phyloP scores from a whole-genome alignment of 37 sponge, comb jelly and placozoan genomes.

The Hormiphora californensis region DNA sequence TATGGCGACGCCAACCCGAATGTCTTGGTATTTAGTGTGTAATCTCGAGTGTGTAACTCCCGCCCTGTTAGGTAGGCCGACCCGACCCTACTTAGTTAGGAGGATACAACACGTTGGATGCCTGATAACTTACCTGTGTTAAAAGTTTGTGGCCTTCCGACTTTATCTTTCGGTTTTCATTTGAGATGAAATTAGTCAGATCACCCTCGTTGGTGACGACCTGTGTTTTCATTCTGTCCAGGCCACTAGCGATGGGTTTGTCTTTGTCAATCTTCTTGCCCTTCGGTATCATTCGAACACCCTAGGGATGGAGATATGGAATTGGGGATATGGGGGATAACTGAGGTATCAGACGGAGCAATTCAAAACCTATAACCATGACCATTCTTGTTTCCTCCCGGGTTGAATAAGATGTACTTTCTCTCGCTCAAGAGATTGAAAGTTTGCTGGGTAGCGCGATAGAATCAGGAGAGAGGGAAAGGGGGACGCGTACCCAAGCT shows the following conservation, averaged over 20 bases:
- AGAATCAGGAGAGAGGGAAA: too few relatives aligned
- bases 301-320: too few relatives aligned
- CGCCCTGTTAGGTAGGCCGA: neutral
- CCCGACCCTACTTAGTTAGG: too few relatives aligned
- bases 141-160: neutral
- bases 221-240: neutral
- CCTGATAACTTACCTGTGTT: neutral
- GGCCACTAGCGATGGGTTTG: neutral
- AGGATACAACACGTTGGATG: neutral
- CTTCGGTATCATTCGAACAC: neutral
- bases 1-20: neutral
- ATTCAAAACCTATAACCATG: too few relatives aligned
- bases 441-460: too few relatives aligned
- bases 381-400: too few relatives aligned
- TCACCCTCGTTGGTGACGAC: neutral
- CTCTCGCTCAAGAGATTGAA: too few relatives aligned
- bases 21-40: neutral
- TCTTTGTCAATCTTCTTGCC: constrained; percentile 45
- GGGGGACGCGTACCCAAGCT: too few relatives aligned
- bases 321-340: too few relatives aligned
- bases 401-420: too few relatives aligned
- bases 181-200: neutral
- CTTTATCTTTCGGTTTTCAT: neutral
- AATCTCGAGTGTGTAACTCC: neutral
- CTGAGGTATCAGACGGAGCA: too few relatives aligned